Percentiles rank a stretch among this genome's conserved stretches.
Conservation (phyloP, 2,888 invertebrate genomes). For the Scaptomyza polygonia region DNA sequence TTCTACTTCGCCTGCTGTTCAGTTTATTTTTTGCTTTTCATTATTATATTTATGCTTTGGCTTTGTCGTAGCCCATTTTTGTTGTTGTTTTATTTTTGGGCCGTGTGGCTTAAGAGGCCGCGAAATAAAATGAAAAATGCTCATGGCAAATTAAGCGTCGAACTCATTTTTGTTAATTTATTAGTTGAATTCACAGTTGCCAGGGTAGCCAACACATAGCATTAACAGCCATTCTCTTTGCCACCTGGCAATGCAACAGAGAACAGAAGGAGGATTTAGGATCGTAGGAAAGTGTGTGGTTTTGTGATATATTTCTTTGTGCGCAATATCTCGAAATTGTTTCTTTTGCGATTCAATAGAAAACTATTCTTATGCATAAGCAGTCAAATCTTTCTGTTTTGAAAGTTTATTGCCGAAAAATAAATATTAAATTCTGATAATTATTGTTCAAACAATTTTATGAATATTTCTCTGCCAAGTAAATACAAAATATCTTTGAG, state of each 20-base stretch:
- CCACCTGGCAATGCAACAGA: slow-evolving; percentile 40
- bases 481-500: too few species aligned
- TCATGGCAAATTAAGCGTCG: slow-evolving; percentile 78
- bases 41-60: slow-evolving; percentile 28
- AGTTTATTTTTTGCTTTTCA: slow-evolving; percentile 28
- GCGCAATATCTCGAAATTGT: too few species aligned
- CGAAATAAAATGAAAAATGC: slow-evolving; percentile 74
- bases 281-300: neutral
- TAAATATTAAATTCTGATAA: too few species aligned
- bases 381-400: too few species aligned
- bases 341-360: too few species aligned
- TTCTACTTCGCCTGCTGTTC: slow-evolving; percentile 4
- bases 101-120: slow-evolving; percentile 45
- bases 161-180: slow-evolving; percentile 77
- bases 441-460: too few species aligned
- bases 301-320: slow-evolving; percentile 7
- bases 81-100: neutral
- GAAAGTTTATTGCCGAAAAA: too few species aligned
- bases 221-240: slow-evolving; percentile 54
- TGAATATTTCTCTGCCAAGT: too few species aligned
- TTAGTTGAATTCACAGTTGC: slow-evolving; percentile 66
- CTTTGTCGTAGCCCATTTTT: slow-evolving; percentile 33
- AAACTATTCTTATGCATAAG: too few species aligned
- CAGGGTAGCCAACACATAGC: slow-evolving; percentile 49
- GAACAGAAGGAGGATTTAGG: neutral